Conservation (phyloP, 2,888 invertebrate genomes). For the Dione vanillae region DNA sequence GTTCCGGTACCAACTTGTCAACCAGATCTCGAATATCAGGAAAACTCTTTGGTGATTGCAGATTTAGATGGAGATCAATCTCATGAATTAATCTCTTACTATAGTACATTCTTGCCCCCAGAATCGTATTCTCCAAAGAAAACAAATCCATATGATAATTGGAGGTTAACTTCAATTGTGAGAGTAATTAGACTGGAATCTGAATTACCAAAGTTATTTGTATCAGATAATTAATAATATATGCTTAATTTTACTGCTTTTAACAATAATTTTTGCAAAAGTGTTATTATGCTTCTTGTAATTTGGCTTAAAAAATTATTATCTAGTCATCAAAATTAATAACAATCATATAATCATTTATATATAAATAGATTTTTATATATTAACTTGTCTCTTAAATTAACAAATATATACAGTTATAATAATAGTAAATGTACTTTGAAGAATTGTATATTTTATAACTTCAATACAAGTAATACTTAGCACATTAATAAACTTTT, state of each 20-base stretch:
- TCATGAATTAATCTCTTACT: slow-evolving; percentile 91
- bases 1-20: slow-evolving; percentile 85
- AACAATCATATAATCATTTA: neutral
- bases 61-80: slow-evolving; percentile 91
- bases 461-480: neutral
- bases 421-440: slow-evolving; percentile 1
- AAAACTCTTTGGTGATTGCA: slow-evolving; percentile 88
- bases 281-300: slow-evolving; percentile 59
- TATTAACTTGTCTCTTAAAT: neutral
- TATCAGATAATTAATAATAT: slow-evolving; percentile 62
- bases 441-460: neutral
- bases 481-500: slow-evolving; percentile 21
- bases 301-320: slow-evolving; percentile 53
- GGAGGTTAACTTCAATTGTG: slow-evolving; percentile 87
- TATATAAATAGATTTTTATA: slow-evolving; percentile 28
- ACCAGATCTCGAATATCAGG: slow-evolving; percentile 89
- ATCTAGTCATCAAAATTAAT: slow-evolving; percentile 33
- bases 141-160: slow-evolving; percentile 72
- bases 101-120: slow-evolving; percentile 85
- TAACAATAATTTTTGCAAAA: slow-evolving; percentile 48
- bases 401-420: neutral
- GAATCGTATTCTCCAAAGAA: slow-evolving; percentile 68
- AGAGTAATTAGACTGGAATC: slow-evolving; percentile 88
- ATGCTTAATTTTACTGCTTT: slow-evolving; percentile 22
- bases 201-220: slow-evolving; percentile 89